These are phyloP conservation scores for Gerris lacustris DNA, from an alignment of 2,888 invertebrate genomes.

Conservation along the genomic window DNA sequence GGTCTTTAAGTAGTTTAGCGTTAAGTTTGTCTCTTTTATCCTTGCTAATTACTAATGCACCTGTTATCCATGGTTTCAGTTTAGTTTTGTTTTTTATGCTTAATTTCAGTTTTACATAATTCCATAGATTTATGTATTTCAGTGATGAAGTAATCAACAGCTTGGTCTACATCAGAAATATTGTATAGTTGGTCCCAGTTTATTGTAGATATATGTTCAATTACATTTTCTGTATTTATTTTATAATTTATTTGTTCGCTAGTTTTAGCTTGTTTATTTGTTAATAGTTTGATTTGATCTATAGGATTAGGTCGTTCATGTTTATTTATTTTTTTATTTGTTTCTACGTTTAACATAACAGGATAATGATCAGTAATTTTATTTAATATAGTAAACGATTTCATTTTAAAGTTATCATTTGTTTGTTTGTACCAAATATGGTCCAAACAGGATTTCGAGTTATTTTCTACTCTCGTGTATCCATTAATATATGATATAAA, in stretches of 20 bases:
- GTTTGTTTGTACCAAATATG: background rate
- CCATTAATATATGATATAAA: background rate
- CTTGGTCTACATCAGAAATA: background rate
- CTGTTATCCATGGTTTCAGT: slow-evolving; percentile 9
- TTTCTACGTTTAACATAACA: background rate
- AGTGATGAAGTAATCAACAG: slow-evolving; percentile 7
- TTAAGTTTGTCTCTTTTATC: background rate
- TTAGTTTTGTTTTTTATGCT: background rate
- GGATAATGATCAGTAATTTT: background rate
- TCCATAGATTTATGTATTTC: slow-evolving; percentile 2
- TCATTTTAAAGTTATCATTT: background rate
- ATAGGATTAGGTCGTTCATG: background rate
- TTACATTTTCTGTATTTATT: slow-evolving; percentile 6
- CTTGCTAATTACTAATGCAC: background rate
- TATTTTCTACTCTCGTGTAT: slow-evolving; percentile 10
- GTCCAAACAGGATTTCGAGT: background rate
- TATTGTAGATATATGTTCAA: background rate
- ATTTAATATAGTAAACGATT: slow-evolving; percentile 3
- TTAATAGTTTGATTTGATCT: too few relatives aligned
- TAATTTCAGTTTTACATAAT: background rate
- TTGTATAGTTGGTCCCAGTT: slow-evolving; percentile 10
- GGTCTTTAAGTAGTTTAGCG: slow-evolving; percentile 7
- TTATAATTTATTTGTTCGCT: background rate
- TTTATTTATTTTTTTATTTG: slow-evolving; percentile 1
- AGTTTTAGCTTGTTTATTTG: background rate